phyloP scores from a whole-genome alignment of 2,113 vertebrate species.

The Thalassarche chlororhynchos region DNA sequence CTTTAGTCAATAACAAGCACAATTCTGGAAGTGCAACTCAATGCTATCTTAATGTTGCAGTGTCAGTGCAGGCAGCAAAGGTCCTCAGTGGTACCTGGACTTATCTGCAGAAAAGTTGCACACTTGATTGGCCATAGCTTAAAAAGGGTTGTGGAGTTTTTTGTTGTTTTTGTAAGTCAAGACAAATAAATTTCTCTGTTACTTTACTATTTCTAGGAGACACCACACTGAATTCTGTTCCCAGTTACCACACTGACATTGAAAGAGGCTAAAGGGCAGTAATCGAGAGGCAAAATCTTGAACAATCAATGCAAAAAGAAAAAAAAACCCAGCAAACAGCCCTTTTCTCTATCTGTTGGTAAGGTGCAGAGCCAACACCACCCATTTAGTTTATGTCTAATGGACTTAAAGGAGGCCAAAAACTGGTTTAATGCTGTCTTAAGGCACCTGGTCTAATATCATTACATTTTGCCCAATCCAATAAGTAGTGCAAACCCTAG shows the following conservation, averaged over 20 bases:
- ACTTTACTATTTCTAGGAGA: not conserved
- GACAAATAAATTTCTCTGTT: not conserved
- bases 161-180: not conserved
- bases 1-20: not conserved
- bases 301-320: not conserved
- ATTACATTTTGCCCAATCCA: not conserved
- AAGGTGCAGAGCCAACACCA: not conserved
- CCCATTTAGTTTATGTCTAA: not conserved
- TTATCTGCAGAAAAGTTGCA: not conserved
- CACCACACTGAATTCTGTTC: not conserved
- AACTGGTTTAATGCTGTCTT: conserved; percentile 29
- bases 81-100: not conserved
- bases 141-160: not conserved
- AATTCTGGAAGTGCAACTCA: not conserved
- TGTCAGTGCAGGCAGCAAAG: not conserved
- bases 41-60: not conserved
- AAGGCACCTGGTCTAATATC: not conserved
- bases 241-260: not conserved
- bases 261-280: not conserved
- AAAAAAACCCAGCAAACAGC: not conserved
- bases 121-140: not conserved
- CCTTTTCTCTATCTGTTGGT: not conserved
- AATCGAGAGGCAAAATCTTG: not conserved
- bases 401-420: not conserved
- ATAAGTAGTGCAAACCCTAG: not conserved